phyloP scores from a whole-genome alignment of 2,888 invertebrate species.

The Parelbella ahira region DNA sequence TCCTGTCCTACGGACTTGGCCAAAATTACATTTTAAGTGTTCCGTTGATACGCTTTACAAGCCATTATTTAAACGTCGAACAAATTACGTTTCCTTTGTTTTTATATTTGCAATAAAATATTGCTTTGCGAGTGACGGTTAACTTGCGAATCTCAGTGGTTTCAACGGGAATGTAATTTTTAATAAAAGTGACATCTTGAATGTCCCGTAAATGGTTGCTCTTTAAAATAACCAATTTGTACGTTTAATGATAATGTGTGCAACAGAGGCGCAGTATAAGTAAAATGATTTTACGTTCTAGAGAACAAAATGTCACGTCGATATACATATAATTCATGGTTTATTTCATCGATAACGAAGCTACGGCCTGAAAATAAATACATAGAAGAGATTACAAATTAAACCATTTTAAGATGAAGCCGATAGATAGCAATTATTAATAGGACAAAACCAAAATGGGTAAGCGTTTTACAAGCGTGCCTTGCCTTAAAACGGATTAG shows the following conservation, averaged over 20 bases:
- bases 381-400: conserved; percentile 5
- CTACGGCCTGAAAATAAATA: conserved; percentile 6
- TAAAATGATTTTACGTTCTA: too few species aligned
- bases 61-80: conserved; percentile 20
- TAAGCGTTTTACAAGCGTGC: conserved; percentile 12
- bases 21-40: conserved; percentile 24
- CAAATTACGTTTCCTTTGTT: conserved; percentile 4
- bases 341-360: too few species aligned
- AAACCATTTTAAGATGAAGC: conserved; percentile 4
- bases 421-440: conserved; percentile 13
- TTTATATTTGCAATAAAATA: background rate
- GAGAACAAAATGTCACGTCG: too few species aligned
- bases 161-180: too few species aligned
- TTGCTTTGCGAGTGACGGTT: background rate
- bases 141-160: too few species aligned
- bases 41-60: conserved; percentile 16
- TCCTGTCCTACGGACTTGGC: conserved; percentile 23
- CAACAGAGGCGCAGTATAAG: too few species aligned
- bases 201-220: too few species aligned
- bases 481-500: conserved; percentile 15
- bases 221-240: too few species aligned
- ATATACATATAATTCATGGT: too few species aligned
- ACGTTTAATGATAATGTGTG: too few species aligned
- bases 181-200: too few species aligned
- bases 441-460: conserved; percentile 9